Evolutionary conservation across 2,888 invertebrate genomes (phyloP), one percentile per base, ranked within the genome.

Genomic region (Heteromurus nitidus): DNA sequence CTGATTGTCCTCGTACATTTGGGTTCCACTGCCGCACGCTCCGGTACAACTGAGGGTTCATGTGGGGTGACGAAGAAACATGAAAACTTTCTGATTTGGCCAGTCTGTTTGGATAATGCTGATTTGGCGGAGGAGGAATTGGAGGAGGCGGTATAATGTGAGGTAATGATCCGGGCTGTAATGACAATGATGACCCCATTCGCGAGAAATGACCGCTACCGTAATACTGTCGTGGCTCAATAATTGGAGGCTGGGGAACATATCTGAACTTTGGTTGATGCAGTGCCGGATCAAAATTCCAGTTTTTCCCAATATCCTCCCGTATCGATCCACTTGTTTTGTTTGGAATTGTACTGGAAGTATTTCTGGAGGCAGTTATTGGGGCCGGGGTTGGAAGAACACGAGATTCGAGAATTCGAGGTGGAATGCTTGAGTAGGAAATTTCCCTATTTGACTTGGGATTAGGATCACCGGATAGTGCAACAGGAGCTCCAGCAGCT

Each of bases 231-330:
- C 64, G 31, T 50, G 76, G 77, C 58, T 79, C 76, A 67, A 76
- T 68, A 67, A 84, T 82, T 2, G 91, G 90, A 36, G 91, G 91
- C 24, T 91, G 91, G 42, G 92, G 90, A 73, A 87, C 86, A 89
- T 95, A 95, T 80, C 95, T 92, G 88, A 92, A 93, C 86, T 92
- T 92, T 30, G 95, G 95, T 67, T 93, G 92, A 89, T 95, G 95
- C 53, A 92, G 92, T 84, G 92, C 91, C 7, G 95, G 94, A 90
- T 95, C 94, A 89, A 93, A 95, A 72, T 91, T 91, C 90, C 85
- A 86, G 58, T 80, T 84, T 80, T 81, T 85, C 9, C 84, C 80
- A 28, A 80, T 31, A 26, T 84, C 80, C 13, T 76, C 36, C 36
- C 36, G 7, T 36, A 36, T 13, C 36, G 13, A 36, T 13, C n/a